A percentile compares a stretch with the other conserved stretches of the same genome.
These are phyloP conservation scores for Penelope pileata DNA, from an alignment of 2,113 vertebrate species.

Conservation along the genomic window DNA sequence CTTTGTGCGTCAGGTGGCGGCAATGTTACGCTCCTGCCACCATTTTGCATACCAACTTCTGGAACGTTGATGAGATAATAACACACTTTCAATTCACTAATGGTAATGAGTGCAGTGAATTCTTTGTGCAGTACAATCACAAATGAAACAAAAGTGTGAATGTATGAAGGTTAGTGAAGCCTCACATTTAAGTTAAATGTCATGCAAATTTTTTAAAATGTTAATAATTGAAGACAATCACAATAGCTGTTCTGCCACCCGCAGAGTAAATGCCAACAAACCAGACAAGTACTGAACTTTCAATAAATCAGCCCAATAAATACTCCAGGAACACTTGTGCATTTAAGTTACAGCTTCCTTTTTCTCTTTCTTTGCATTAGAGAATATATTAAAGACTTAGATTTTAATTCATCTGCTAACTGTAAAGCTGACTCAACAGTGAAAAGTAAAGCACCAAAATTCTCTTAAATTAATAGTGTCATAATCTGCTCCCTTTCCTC, in stretches of 20 bases:
- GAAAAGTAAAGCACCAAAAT: neutral
- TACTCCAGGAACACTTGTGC: neutral
- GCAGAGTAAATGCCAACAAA: neutral
- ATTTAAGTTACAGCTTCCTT: neutral
- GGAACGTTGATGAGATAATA: conserved; percentile 70
- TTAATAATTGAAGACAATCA: conserved; percentile 28
- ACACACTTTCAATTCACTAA: conserved; percentile 61
- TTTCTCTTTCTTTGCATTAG: neutral
- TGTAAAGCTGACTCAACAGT: neutral
- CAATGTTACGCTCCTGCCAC: conserved; percentile 35
- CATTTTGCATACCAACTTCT: conserved; percentile 26
- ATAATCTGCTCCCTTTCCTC: neutral
- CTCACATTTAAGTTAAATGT: conserved; percentile 57
- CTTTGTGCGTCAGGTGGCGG: conserved; percentile 23
- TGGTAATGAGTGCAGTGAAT: conserved; percentile 26
- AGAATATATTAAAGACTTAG: neutral
- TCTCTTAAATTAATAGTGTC: neutral
- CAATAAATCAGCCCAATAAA: neutral
- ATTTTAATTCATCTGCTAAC: neutral
- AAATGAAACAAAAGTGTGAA: conserved; percentile 55
- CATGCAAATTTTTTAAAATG: conserved; percentile 25
- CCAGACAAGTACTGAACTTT: neutral
- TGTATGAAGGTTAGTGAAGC: conserved; percentile 46
- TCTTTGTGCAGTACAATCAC: conserved; percentile 31
- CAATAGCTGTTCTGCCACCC: conserved; percentile 13